These are phyloP conservation scores for Drosophila murphyi DNA, from an alignment of 1,140 invertebrate species.

Conservation along the genomic window DNA sequence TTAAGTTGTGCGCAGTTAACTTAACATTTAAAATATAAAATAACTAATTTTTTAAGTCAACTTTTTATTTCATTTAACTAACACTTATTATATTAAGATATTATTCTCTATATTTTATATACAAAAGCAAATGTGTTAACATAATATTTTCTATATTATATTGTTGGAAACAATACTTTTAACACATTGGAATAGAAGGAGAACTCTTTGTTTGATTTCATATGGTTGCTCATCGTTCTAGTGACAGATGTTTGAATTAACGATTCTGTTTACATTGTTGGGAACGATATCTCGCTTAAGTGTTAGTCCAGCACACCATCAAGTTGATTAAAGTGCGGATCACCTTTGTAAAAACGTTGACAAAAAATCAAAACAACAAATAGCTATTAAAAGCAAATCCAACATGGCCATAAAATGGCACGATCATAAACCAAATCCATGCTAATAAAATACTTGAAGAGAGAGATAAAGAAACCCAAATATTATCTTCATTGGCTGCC, in stretches of 20 bases:
- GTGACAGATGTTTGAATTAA: background rate
- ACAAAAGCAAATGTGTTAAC: no score
- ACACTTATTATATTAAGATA: background rate
- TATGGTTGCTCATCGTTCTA: background rate
- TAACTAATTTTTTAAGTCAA: background rate
- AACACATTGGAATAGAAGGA: no score
- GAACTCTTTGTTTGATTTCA: background rate
- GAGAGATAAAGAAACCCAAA: constrained; percentile 5
- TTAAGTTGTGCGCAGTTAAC: background rate
- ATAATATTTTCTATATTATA: no score
- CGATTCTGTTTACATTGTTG: background rate
- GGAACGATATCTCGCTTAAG: constrained; percentile 2
- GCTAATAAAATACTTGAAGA: constrained; percentile 58
- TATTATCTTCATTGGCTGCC: constrained; percentile 27
- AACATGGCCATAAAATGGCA: constrained; percentile 49
- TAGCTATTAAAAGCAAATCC: constrained; percentile 15
- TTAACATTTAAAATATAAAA: background rate
- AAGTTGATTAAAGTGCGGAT: constrained; percentile 56
- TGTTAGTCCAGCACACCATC: constrained; percentile 56
- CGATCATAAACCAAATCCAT: constrained; percentile 55
- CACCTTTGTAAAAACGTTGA: constrained; percentile 7
- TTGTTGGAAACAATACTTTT: no score
- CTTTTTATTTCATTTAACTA: background rate
- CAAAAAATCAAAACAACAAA: constrained; percentile 7
- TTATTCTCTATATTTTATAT: background rate